Evolutionary conservation across 2,888 invertebrate species (phyloP), one percentile per base, ranked within the genome.

Genomic region (Petrolisthes cinctipes): DNA sequence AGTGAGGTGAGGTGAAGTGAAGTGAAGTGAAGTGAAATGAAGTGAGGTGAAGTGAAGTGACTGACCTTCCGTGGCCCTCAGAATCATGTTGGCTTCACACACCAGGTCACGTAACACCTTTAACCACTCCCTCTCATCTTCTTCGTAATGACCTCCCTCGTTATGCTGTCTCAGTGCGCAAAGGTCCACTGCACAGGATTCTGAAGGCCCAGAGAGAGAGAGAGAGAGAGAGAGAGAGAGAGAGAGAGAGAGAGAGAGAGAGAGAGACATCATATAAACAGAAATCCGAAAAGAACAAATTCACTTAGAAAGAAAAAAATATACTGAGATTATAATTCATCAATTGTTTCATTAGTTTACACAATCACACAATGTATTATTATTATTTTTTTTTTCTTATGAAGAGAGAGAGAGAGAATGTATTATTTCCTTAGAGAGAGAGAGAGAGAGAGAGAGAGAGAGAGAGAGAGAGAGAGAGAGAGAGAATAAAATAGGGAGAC

Each of bases 401-500:
- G 5, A 1, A 37, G 37, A 37, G 37, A 37, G 37, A 37, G 37
- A 37, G 37, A 37, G 37, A 37, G 37, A 71, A 14, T 37, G 71
- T n/a, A 20, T n/a, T 17, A 71, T 17, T n/a, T 17, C 17, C 20
- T 37, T 37, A 37, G 37, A 37, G 37, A 37, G 37, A 37, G 37
- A 37, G 37, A 37, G 37, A 37, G 37, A 71, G 71, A 71, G 71
- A 71, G 71, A 71, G 71, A 71, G 71, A 71, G 71, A 71, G 71
- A 71, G 23, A 75, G 71, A 71, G 71, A 71, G 14, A 66, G n/a
- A 14, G 66, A 17, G n/a, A 66, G n/a, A n/a, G n/a, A 73, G 73
- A n/a, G 7, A 73, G 73, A n/a, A 14, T 5, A 73, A 11, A 73
- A 73, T 14, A 73, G 11, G n/a, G n/a, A 11, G 73, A 73, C 6